phyloP scores from a whole-genome alignment of 2,113 vertebrate species.

The Zingel zingel region DNA sequence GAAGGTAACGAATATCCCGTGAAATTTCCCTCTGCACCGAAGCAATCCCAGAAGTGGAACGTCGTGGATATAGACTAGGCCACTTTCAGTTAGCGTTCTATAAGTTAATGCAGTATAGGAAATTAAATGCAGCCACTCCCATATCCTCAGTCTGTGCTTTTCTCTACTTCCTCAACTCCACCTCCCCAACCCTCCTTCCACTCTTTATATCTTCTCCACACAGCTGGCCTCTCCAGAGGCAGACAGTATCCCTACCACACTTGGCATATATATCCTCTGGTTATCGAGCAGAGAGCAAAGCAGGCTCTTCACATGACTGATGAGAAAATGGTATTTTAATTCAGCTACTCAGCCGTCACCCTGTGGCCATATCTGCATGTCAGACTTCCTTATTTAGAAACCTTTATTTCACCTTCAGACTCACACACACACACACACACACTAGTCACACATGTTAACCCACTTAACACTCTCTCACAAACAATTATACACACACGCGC shows the following conservation, averaged over 20 bases:
- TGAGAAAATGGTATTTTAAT: conserved; percentile 83
- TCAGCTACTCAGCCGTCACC: conserved; percentile 77
- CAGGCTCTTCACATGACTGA: conserved; percentile 75
- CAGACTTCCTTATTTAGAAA: conserved; percentile 68
- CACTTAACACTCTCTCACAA: no score
- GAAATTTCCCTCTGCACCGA: no score
- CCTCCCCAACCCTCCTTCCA: conserved; percentile 42
- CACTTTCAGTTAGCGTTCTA: not conserved
- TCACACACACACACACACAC: no score
- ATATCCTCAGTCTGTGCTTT: conserved; percentile 18
- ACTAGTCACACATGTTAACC: no score
- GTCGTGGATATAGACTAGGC: no score
- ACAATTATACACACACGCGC: no score
- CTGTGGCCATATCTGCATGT: conserved; percentile 74
- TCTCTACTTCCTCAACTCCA: conserved; percentile 16
- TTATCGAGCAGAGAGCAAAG: conserved; percentile 69
- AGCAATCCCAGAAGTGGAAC: no score
- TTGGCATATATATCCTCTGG: conserved; percentile 71
- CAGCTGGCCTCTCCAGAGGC: conserved; percentile 74
- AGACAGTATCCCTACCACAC: conserved; percentile 65
- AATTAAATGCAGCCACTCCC: conserved; percentile 41
- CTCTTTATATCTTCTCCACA: conserved; percentile 70
- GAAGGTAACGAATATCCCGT: no score
- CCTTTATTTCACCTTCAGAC: not conserved
- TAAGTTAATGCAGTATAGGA: conserved; percentile 21